These are phyloP conservation scores for Colius striatus DNA, from an alignment of 2,113 vertebrate species.

Conservation along the genomic window DNA sequence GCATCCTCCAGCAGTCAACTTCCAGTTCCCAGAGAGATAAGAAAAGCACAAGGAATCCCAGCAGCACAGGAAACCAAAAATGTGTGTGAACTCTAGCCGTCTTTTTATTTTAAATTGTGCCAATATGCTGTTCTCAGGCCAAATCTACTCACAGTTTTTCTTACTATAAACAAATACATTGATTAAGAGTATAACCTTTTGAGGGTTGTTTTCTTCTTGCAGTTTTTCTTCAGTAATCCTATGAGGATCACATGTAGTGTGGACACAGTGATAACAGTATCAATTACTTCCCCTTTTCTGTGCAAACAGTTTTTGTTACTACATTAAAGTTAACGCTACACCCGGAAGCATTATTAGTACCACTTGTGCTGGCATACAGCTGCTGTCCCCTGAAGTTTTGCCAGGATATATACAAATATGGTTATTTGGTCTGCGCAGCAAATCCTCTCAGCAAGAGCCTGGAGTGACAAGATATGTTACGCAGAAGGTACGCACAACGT, in stretches of 20 bases:
- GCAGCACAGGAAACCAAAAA: not conserved
- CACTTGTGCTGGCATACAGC: not conserved
- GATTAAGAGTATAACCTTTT: not conserved
- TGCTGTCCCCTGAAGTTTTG: not conserved
- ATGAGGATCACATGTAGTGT: not conserved
- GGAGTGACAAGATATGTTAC: not conserved
- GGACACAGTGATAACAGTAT: not conserved
- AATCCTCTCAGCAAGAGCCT: not conserved
- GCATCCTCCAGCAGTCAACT: not conserved
- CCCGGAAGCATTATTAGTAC: not conserved
- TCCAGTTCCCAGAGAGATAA: not conserved
- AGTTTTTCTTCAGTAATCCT: not conserved
- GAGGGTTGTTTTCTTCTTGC: not conserved
- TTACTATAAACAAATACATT: not conserved
- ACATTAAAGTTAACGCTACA: not conserved
- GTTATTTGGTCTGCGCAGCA: not conserved
- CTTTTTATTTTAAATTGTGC: not conserved
- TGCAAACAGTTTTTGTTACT: not conserved
- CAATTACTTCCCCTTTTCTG: not conserved
- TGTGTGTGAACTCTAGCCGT: fast-evolving
- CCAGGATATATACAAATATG: not conserved
- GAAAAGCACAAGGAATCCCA: not conserved
- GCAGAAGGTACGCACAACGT: not conserved
- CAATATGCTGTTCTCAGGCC: not conserved
- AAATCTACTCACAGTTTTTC: not conserved